Conservation (phyloP, 2,888 invertebrate species). For the Lithodes maja region DNA sequence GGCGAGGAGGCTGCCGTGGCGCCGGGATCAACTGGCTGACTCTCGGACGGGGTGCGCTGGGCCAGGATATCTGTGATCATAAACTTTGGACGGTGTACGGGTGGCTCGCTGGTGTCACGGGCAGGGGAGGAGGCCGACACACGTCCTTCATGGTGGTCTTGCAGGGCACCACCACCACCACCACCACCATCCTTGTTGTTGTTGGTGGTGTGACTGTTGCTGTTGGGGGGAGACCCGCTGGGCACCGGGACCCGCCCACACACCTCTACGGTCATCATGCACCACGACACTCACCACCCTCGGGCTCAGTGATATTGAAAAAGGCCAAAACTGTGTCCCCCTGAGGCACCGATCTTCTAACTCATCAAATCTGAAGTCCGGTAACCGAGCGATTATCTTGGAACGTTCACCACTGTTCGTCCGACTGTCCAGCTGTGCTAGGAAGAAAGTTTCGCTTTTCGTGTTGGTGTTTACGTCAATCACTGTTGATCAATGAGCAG, state of each 20-base stretch:
- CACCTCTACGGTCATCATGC: conserved; percentile 65
- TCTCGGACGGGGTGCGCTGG: conserved; percentile 50
- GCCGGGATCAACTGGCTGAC: conserved; percentile 27
- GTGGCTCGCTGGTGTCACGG: conserved; percentile 46
- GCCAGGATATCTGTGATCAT: conserved; percentile 68
- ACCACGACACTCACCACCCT: conserved; percentile 46
- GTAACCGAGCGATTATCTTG: neutral
- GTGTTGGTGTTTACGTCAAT: conserved; percentile 41
- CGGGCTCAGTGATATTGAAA: conserved; percentile 20
- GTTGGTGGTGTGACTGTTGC: conserved; percentile 27
- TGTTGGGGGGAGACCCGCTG: conserved; percentile 46
- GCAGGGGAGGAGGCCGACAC: conserved; percentile 41
- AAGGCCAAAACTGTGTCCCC: neutral
- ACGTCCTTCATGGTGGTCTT: conserved; percentile 45
- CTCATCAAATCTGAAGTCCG: neutral
- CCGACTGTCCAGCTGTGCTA: neutral
- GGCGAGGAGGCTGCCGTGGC: conserved; percentile 15
- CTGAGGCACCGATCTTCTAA: neutral
- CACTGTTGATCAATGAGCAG: conserved; percentile 57
- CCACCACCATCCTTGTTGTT: neutral
- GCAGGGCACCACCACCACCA: conserved; percentile 29
- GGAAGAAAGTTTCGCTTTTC: neutral
- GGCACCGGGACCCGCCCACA: conserved; percentile 62
- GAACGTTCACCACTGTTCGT: neutral
- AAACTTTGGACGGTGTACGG: conserved; percentile 63